Evolutionary conservation across 1,140 invertebrate genomes (phyloP).

Genomic region (Cydia fagiglandana): DNA sequence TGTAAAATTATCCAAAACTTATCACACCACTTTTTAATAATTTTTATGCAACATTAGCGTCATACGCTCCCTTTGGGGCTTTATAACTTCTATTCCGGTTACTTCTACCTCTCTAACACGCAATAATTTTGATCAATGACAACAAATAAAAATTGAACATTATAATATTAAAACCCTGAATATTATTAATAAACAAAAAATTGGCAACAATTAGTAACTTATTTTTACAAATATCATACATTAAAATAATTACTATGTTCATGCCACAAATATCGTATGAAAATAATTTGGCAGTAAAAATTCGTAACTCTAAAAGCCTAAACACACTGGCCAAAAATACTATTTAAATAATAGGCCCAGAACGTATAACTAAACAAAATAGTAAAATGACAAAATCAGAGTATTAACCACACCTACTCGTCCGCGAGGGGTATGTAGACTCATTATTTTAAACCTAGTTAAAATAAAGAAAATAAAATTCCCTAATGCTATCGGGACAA

Average conservation of each 20-base stretch:
- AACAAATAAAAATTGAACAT: constrained; percentile 75
- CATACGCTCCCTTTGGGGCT: constrained; percentile 78
- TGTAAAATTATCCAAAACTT: constrained; percentile 80
- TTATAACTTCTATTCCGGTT: constrained; percentile 73
- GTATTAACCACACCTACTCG: constrained; percentile 75
- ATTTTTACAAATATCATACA: constrained; percentile 74
- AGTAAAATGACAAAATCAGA: constrained; percentile 74
- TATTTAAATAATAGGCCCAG: constrained; percentile 74
- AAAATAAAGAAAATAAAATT: constrained; percentile 79
- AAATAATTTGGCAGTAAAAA: constrained; percentile 80
- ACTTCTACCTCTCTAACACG: constrained; percentile 76
- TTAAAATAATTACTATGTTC: constrained; percentile 78
- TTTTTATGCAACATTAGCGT: constrained; percentile 77
- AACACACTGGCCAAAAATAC: constrained; percentile 75
- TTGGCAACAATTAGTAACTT: constrained; percentile 78
- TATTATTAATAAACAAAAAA: constrained; percentile 73
- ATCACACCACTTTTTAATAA: constrained; percentile 77
- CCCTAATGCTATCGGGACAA: constrained; percentile 79
- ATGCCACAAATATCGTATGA: constrained; percentile 77
- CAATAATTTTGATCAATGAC: constrained; percentile 78
- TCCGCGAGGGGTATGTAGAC: constrained; percentile 69
- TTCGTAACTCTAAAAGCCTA: constrained; percentile 77
- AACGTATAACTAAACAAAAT: constrained; percentile 73
- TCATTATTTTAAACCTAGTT: constrained; percentile 67
- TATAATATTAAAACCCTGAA: constrained; percentile 76